Base-by-base conservation (phyloP, 2,888 invertebrate genomes). In the Bursaphelenchus okinawaensis region DNA sequence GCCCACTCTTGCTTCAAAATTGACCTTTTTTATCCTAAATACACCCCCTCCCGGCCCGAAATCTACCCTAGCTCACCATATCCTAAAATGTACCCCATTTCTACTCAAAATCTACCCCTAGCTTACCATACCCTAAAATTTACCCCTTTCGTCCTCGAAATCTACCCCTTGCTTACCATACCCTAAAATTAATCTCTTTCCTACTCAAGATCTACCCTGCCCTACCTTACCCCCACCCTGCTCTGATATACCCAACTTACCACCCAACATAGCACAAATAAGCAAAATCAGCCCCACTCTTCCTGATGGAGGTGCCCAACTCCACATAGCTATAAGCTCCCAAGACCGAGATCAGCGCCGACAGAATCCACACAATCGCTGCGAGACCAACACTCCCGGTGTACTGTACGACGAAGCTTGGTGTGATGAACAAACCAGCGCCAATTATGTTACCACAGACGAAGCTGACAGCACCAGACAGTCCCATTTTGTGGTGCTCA, bases 301-400 rank as follows among this genome's bases (percentile, higher is more conserved):
- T 66, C 9, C 77, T 90, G 72, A 93, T 91, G 50, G 90, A 89
- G 0, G 92, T 92, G 20, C 93, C 93, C 65, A 93, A 86, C 84
- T 93, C 93, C 1, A 92, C 91, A 82, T 91, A 92, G 83, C 91
- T 92, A 8, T 91, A 87, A 0, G 92, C 92, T 12, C 93, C 93
- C 63, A 92, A 84, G 61, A 90, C 90, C 4, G 91, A 91, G 68
- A 92, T 87, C 52, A 90, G 83, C 7, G 91, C 92, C 56, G 90
- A 89, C 0, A 88, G 79, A 4, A 88, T 85, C 92, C 92, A 92
- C 83, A 92, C 89, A 73, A 90, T 81, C 22, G 92, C 86, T 0
- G 91, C 90, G 40, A 88, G 85, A 23, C 89, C 90, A 28, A 71
- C 89, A 7, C 90, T 90, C 28, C 84, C 83, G 2, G 84, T 83